Evolutionary conservation across 2,113 vertebrate species (phyloP), one percentile per base, ranked within the genome.

Genomic region (Ptyas mucosa): DNA sequence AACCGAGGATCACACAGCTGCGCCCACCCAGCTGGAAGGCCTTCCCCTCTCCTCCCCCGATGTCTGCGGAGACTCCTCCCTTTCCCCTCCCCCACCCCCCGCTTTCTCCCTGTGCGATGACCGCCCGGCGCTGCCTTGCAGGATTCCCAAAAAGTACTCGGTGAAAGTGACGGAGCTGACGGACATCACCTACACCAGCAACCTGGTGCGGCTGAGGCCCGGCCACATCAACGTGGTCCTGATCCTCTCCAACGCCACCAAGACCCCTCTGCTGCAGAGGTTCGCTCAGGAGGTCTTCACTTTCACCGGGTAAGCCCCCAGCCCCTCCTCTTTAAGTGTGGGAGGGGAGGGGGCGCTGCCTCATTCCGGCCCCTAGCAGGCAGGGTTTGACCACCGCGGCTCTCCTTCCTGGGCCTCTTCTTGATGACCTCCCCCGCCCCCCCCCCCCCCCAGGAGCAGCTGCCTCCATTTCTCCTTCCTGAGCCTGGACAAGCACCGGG

Each of bases 161-260:
- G 99, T 99, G 24, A 99, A 99, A 96, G 99, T 99, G 93, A 99
- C 99, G 0, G 99, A 99, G 96, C 97, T 99, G 81, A 99, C 99
- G 0, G 98, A 99, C 57, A 98, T 99, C 94, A 99, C 99, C 0
- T 99, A 99, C 95, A 98, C 97, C 92, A 99, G 99, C 94, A 99
- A 99, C 97, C 91, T 99, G 95, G 99, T 99, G 8, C 99, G 98
- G 94, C 97, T 99, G 95, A 97, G 99, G 95, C 99, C 99, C 0
- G 99, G 99, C 5, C 99, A 99, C 96, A 99, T 99, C 96, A 99
- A 99, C 0, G 98, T 99, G n/a, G 99, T 99, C 90, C 97, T 99
- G 94, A 98, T 99, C 90, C 98, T 99, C n/a, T 99, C 99, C 0
- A 98, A 98, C 57, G 95, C 98, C 53, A 98, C 99, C 94, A 99